Percentiles rank a stretch among this genome's conserved stretches.
Evolutionary conservation across 2,113 vertebrate genomes (phyloP).

Genomic region (Sardina pilchardus): DNA sequence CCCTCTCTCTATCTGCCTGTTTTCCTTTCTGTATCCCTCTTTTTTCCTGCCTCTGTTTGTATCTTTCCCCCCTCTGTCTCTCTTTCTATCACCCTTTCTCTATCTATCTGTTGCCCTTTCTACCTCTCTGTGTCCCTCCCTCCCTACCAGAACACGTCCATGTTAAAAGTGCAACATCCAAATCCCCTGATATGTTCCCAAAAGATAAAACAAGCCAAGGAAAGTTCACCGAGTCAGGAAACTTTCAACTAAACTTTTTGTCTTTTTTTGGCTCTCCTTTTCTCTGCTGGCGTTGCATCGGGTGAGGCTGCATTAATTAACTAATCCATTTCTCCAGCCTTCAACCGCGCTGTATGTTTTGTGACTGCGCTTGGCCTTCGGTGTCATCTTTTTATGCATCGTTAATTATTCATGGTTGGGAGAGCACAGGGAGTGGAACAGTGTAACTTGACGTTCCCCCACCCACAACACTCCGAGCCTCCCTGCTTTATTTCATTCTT

Average conservation of each 20-base stretch:
- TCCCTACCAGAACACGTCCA: neutral
- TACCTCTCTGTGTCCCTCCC: neutral
- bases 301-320: neutral
- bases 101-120: neutral
- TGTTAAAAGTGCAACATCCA: neutral
- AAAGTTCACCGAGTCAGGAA: neutral
- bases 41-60: neutral
- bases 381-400: neutral
- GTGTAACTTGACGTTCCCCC: neutral
- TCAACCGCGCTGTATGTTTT: neutral
- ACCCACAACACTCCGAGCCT: neutral
- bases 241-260: neutral
- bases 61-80: neutral
- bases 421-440: neutral
- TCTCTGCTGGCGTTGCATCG: neutral
- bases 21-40: neutral
- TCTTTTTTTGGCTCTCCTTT: neutral
- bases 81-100: neutral
- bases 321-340: neutral
- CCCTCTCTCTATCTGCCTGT: too few relatives aligned
- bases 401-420: constrained; percentile 15
- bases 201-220: neutral
- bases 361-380: neutral
- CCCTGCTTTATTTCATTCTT: neutral
- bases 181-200: neutral